Conservation (phyloP, 2,888 invertebrate species). For the Ophion obscuratus region DNA sequence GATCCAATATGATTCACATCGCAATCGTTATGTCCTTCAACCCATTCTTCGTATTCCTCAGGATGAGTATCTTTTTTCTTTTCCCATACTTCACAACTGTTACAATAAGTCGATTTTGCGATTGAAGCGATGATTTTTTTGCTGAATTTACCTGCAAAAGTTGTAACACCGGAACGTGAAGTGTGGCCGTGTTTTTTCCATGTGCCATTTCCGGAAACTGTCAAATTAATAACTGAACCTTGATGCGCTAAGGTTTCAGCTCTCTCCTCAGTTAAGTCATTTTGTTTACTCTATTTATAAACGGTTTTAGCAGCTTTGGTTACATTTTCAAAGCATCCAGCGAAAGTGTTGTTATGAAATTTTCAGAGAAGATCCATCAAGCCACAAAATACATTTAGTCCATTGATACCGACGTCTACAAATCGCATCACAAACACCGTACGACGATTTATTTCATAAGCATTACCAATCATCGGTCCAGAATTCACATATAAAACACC, state of each 20-base stretch:
- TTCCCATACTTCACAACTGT: conserved; percentile 56
- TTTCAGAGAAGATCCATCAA: too few relatives aligned
- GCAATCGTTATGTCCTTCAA: too few relatives aligned
- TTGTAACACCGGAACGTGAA: conserved; percentile 64
- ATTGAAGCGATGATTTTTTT: conserved; percentile 36
- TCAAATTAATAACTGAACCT: conserved; percentile 63
- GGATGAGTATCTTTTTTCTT: conserved; percentile 43
- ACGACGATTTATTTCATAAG: too few relatives aligned
- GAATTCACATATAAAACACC: too few relatives aligned
- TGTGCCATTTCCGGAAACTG: conserved; percentile 61
- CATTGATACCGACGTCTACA: too few relatives aligned
- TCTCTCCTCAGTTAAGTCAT: conserved; percentile 63
- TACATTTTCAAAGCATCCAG: too few relatives aligned
- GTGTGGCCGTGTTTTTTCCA: conserved; percentile 61
- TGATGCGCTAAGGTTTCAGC: conserved; percentile 54
- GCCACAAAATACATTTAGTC: too few relatives aligned
- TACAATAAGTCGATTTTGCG: conserved; percentile 34
- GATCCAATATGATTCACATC: too few relatives aligned
- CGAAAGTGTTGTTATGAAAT: too few relatives aligned
- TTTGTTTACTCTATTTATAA: conserved; percentile 29
- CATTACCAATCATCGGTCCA: too few relatives aligned
- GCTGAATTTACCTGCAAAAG: conserved; percentile 62
- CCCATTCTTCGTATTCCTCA: conserved; percentile 29
- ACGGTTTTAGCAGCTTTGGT: too few relatives aligned
- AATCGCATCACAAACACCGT: too few relatives aligned